A percentile compares a stretch with the other conserved stretches of the same genome.
Evolutionary conservation across 2,888 invertebrate genomes (phyloP).

Genomic region (Serripes groenlandicus): DNA sequence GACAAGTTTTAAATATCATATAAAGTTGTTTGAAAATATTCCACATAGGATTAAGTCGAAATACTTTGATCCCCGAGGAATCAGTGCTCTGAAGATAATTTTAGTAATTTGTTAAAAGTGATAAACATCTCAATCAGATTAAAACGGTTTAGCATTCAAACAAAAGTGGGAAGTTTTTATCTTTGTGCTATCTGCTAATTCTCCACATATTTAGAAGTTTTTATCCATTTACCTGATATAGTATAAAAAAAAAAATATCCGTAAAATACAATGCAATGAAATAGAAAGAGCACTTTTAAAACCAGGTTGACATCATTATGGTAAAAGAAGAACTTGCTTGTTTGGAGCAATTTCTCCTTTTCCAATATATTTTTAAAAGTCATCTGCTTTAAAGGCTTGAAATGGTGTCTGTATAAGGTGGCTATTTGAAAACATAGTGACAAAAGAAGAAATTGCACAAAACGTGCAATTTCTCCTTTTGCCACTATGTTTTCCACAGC

Average conservation of each 20-base stretch:
- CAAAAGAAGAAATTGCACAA: neutral
- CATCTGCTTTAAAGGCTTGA: neutral
- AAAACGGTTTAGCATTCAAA: neutral
- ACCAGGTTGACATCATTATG: neutral
- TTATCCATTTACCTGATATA: too few relatives aligned
- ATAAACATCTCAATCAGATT: neutral
- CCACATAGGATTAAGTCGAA: too few relatives aligned
- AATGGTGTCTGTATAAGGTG: too few relatives aligned
- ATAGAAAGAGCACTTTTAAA: too few relatives aligned
- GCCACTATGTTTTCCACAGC: neutral
- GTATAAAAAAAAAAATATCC: too few relatives aligned
- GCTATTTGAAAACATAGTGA: neutral
- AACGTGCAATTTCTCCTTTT: neutral
- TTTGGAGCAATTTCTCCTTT: neutral
- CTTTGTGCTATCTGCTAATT: neutral
- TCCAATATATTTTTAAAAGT: neutral
- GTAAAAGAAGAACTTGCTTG: neutral
- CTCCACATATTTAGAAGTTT: constrained; percentile 1
- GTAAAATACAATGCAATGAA: too few relatives aligned
- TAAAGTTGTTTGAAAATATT: too few relatives aligned
- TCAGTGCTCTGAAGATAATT: too few relatives aligned
- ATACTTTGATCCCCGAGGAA: too few relatives aligned
- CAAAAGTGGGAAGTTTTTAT: neutral
- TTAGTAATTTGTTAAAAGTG: too few relatives aligned
- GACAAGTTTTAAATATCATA: too few relatives aligned